phyloP scores from a whole-genome alignment of 2,888 invertebrate species.

The Cryptus viduatorius region DNA sequence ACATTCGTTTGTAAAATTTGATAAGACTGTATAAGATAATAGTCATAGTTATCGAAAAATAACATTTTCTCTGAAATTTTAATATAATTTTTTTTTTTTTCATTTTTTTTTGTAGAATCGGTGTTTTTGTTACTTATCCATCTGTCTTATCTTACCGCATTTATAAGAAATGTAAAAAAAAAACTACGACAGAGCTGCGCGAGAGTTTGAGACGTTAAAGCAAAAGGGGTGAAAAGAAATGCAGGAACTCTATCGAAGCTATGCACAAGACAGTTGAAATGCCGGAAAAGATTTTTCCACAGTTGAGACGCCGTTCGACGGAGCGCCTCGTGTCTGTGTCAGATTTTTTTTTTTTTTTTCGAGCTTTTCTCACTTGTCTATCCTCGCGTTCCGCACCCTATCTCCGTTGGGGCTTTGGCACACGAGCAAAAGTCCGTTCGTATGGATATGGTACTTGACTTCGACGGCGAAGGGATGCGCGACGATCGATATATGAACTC shows the following conservation, averaged over 20 bases:
- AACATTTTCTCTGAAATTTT: no score
- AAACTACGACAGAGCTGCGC: neutral
- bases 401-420: conserved; percentile 32
- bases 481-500: conserved; percentile 84
- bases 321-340: conserved; percentile 44
- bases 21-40: no score
- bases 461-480: conserved; percentile 70
- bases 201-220: neutral
- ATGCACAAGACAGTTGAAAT: conserved; percentile 23
- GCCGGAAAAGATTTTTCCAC: conserved; percentile 44
- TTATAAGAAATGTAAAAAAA: neutral
- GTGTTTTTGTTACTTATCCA: no score
- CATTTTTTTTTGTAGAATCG: no score
- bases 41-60: no score
- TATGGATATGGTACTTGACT: conserved; percentile 80
- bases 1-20: neutral
- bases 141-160: neutral
- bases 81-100: no score
- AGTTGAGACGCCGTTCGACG: conserved; percentile 1
- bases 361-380: conserved; percentile 12
- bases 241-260: conserved; percentile 3
- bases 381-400: conserved; percentile 27
- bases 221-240: conserved; percentile 33
- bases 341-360: conserved; percentile 13
- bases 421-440: conserved; percentile 69